Percentiles rank a stretch among this genome's conserved stretches.
These are phyloP conservation scores for Macrosiphum euphorbiae DNA, from an alignment of 2,888 invertebrate genomes.

Conservation along the genomic window DNA sequence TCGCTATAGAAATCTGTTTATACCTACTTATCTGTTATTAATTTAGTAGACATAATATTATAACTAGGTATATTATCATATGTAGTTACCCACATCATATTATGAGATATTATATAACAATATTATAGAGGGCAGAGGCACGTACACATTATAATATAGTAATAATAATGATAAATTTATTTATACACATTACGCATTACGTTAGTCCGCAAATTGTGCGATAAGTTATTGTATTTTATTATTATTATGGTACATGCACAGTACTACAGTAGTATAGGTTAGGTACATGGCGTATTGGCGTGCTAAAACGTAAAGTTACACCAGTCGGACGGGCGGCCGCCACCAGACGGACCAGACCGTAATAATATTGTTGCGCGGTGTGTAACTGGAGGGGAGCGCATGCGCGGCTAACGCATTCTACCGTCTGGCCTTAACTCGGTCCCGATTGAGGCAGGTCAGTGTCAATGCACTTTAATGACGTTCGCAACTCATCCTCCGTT, in stretches of 20 bases:
- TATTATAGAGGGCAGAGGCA: background rate
- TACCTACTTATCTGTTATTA: background rate
- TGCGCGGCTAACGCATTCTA: conserved; percentile 55
- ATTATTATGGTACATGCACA: background rate
- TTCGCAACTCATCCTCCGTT: conserved; percentile 55
- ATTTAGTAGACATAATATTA: background rate
- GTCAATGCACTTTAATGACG: conserved; percentile 64
- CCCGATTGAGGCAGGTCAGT: conserved; percentile 63
- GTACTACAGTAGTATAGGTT: conserved; percentile 12
- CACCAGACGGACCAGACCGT: conserved; percentile 38
- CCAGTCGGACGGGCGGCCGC: conserved; percentile 8
- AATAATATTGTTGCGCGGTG: conserved; percentile 57
- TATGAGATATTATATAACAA: background rate
- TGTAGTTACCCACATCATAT: background rate
- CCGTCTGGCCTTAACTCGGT: conserved; percentile 63
- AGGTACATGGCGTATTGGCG: conserved; percentile 18
- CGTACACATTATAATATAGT: background rate
- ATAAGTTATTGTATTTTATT: background rate
- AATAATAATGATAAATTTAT: background rate
- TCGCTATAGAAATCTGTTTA: background rate
- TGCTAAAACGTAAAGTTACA: conserved; percentile 13
- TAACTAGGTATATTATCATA: background rate
- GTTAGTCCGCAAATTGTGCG: background rate
- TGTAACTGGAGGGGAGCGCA: conserved; percentile 11
- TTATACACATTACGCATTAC: background rate